phyloP scores from a whole-genome alignment of 2,888 invertebrate genomes.

The Lysandra coridon region DNA sequence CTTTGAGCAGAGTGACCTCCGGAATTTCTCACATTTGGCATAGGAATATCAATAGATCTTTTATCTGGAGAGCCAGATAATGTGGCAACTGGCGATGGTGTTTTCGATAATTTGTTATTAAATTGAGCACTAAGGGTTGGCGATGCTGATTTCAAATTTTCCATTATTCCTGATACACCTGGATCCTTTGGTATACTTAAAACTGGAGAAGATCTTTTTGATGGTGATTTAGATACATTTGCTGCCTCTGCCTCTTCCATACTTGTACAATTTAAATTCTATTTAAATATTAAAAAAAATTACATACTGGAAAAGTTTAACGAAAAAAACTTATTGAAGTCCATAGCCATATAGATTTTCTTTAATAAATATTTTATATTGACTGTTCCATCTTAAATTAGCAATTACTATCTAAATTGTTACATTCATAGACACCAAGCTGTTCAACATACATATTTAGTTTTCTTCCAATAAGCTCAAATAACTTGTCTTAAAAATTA shows the following conservation, averaged over 20 bases:
- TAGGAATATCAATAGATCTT: neutral
- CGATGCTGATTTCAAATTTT: slow-evolving; percentile 13
- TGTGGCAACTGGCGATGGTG: neutral
- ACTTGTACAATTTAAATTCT: slow-evolving; percentile 30
- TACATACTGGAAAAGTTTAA: slow-evolving; percentile 38
- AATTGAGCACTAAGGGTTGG: slow-evolving; percentile 15
- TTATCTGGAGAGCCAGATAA: neutral
- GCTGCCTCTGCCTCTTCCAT: slow-evolving; percentile 42
- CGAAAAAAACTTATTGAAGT: slow-evolving; percentile 31
- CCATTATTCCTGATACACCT: slow-evolving; percentile 11
- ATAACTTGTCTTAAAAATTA: no score
- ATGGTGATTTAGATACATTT: slow-evolving; percentile 35
- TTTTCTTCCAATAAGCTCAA: no score
- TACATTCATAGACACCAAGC: no score
- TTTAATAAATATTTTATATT: slow-evolving; percentile 13
- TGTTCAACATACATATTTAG: no score
- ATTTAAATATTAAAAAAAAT: slow-evolving; percentile 34
- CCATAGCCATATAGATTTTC: slow-evolving; percentile 60
- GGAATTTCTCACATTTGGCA: neutral
- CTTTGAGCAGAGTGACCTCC: neutral
- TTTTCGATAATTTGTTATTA: neutral
- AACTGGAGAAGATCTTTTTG: slow-evolving; percentile 34
- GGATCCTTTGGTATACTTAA: slow-evolving; percentile 38
- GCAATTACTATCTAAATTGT: no score
- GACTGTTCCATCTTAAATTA: neutral